Base-by-base conservation (phyloP, 2,888 invertebrate species). In the Cepaea hortensis region DNA sequence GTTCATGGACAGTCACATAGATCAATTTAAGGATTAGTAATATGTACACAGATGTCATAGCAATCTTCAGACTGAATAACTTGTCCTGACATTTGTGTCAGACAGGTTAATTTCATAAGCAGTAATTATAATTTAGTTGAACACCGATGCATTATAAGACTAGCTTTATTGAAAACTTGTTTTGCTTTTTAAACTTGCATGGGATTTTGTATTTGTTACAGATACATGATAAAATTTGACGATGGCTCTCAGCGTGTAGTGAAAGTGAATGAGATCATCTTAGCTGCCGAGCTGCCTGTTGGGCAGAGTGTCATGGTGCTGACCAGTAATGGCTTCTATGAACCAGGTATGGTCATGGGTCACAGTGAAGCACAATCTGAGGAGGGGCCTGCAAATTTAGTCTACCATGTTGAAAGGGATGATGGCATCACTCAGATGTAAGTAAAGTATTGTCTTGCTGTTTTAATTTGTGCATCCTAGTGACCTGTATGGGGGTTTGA, bases 271-370 rank as follows among this genome's bases (percentile, higher is more conserved):
- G 91, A 92, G 61, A 88, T 93, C n/a, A 86, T 93, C 11, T 73
- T 92, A 88, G 90, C 91, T 6, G 89, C 90, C 48, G 87, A 90
- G 46, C 86, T 93, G 11, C 91, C 92, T 9, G 87, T 91, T 9
- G 92, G 93, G 3, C 93, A 92, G 89, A 91, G 91, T 85, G 93
- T 93, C 9, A 90, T 93, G 90, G 93, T 93, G 0, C 87, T 89
- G 70, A 88, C 88, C 0, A 88, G 90, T 13, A 90, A 90, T 4
- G 88, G 89, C 9, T 89, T 90, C 55, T 92, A 91, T 90, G 92
- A 92, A 81, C 87, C 90, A 81, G 93, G 92, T 0, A 89, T 92
- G 72, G 89, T 93, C 23, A 84, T 90, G 75, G 88, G 88, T 48
- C 90, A 91, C 55, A 82, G 87, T 46, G 77, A 70, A 61, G 23